Percentiles rank a stretch among this genome's conserved stretches.
Evolutionary conservation across 2,797 vertebrate species (phyloP).

Genomic region (Apodemus agrarius): DNA sequence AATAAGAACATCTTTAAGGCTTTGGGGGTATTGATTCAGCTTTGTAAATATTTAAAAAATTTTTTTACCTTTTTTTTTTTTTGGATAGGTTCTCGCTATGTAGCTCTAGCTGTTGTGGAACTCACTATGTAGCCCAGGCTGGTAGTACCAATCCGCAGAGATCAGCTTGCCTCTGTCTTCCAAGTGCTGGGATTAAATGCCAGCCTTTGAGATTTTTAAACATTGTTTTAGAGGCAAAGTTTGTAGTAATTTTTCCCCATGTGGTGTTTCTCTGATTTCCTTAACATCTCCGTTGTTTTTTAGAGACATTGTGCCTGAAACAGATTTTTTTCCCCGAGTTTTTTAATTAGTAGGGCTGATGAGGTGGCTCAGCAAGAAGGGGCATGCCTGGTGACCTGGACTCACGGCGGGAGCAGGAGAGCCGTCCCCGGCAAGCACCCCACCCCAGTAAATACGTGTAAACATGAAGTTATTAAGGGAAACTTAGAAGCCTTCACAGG

Average conservation of each 20-base stretch:
- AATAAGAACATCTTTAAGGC: neutral
- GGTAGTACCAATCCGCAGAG: too few relatives aligned
- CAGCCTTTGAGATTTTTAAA: neutral
- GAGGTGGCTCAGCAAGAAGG: neutral
- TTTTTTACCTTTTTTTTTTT: neutral
- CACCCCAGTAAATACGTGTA: neutral
- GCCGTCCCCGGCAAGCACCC: neutral
- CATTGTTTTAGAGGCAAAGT: neutral
- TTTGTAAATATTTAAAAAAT: neutral
- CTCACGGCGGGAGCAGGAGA: neutral
- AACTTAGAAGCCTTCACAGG: neutral
- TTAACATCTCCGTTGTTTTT: neutral
- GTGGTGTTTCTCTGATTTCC: neutral
- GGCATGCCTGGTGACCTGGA: neutral
- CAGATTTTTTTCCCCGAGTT: slow-evolving; percentile 33
- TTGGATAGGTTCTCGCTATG: neutral
- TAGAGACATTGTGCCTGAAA: neutral
- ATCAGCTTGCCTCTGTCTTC: neutral
- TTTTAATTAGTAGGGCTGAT: neutral
- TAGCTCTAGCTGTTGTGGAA: neutral
- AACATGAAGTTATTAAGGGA: neutral
- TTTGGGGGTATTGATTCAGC: neutral
- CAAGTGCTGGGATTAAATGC: neutral
- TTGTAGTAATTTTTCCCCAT: slow-evolving; percentile 1
- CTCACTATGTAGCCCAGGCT: neutral